These are phyloP conservation scores for Xenentodon cancila DNA, from an alignment of 2,797 vertebrate species.

Conservation along the genomic window DNA sequence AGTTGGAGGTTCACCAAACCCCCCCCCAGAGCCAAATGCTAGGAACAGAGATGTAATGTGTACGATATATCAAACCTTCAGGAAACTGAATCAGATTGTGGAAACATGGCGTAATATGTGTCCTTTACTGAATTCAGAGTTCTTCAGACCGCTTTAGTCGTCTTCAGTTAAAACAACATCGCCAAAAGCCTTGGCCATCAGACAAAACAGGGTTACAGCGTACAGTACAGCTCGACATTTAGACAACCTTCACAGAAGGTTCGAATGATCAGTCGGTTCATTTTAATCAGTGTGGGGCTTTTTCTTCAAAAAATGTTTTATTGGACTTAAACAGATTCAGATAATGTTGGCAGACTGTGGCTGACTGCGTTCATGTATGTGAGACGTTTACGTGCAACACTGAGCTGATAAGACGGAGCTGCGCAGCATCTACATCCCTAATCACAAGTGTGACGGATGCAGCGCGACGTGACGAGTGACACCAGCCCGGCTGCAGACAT, in stretches of 20 bases:
- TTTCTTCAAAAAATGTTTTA: neutral
- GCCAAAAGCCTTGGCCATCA: slow-evolving; percentile 25
- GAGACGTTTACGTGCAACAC: neutral
- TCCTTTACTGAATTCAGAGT: neutral
- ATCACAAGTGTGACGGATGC: no score
- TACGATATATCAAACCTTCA: neutral
- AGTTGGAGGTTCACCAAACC: neutral
- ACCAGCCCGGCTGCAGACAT: neutral
- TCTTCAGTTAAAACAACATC: slow-evolving; percentile 20
- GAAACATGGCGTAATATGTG: neutral
- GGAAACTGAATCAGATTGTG: neutral
- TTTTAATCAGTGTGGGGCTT: neutral
- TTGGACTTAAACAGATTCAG: no score
- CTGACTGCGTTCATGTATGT: neutral
- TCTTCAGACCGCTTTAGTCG: slow-evolving; percentile 7
- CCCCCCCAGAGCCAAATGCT: neutral
- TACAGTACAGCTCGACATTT: slow-evolving; percentile 42
- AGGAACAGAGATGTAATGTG: neutral
- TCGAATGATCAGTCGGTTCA: slow-evolving; percentile 4
- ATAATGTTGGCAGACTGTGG: no score
- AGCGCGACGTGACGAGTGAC: neutral
- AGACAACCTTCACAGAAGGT: slow-evolving; percentile 22
- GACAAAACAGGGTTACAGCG: slow-evolving; percentile 8
- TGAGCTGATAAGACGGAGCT: no score
- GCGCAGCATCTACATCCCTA: no score